Evolutionary conservation across 1,140 invertebrate species (phyloP).

Genomic region (Lordiphosa collinella): DNA sequence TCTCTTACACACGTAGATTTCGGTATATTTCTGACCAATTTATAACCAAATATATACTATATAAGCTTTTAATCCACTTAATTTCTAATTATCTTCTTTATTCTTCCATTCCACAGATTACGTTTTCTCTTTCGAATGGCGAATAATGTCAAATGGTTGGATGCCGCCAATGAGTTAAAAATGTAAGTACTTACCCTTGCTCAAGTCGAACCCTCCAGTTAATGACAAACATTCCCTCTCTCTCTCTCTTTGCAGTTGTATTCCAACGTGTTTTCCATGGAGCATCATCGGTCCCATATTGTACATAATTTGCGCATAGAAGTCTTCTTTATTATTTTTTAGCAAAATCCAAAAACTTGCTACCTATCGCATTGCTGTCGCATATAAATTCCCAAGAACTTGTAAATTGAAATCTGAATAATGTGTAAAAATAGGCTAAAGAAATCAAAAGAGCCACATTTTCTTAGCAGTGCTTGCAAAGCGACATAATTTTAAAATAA

Average conservation of each 20-base stretch:
- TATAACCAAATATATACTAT: too few relatives aligned
- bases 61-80: too few relatives aligned
- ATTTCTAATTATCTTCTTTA: not conserved
- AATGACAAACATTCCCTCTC: not conserved
- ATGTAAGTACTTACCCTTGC: constrained; percentile 9
- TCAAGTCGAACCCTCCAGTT: not conserved
- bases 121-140: constrained; percentile 21
- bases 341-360: constrained; percentile 17
- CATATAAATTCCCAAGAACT: constrained; percentile 50
- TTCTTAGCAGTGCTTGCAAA: constrained; percentile 50
- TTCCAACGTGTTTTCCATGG: constrained; percentile 36
- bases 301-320: constrained; percentile 25
- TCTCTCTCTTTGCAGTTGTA: constrained; percentile 38
- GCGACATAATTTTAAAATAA: constrained; percentile 47
- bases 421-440: constrained; percentile 9
- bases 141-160: constrained; percentile 19
- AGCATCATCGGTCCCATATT: constrained; percentile 32
- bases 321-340: constrained; percentile 6
- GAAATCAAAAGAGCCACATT: constrained; percentile 35
- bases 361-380: constrained; percentile 56
- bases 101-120: constrained; percentile 21
- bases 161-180: constrained; percentile 22
- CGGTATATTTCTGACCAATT: too few relatives aligned
- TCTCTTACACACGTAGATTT: too few relatives aligned
- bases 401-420: constrained; percentile 50